Evolutionary conservation across 2,888 invertebrate species (phyloP).

Genomic region (Eucriotettix oculatus): DNA sequence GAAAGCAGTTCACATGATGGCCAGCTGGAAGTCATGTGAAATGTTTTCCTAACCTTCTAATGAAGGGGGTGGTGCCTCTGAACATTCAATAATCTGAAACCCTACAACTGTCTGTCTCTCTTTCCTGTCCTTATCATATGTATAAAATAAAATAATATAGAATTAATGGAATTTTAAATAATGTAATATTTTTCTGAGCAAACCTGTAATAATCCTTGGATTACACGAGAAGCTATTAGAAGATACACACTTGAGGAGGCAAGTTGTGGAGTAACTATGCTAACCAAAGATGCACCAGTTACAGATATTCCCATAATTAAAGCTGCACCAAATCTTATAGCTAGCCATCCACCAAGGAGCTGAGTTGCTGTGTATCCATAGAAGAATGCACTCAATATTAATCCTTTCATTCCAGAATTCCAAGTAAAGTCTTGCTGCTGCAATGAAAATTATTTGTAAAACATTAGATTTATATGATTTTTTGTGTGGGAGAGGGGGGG

Average conservation of each 20-base stretch:
- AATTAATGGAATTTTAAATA: no score
- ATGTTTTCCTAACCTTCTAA: no score
- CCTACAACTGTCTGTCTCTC: no score
- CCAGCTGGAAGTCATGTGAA: no score
- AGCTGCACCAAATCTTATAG: neutral
- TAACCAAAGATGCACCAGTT: neutral
- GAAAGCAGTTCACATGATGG: no score
- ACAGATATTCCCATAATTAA: neutral
- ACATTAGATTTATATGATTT: no score
- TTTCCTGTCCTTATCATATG: no score
- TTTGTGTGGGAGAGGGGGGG: no score
- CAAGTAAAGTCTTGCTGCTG: neutral
- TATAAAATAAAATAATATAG: no score
- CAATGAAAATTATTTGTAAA: neutral
- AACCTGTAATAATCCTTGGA: neutral
- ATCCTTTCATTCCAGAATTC: neutral
- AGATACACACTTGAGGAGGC: neutral
- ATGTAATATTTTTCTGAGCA: no score
- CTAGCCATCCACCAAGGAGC: neutral
- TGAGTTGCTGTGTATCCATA: constrained; percentile 1
- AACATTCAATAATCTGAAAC: no score
- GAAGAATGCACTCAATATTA: neutral
- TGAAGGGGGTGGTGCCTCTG: no score
- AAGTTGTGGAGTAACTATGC: neutral
- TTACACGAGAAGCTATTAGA: neutral